Evolutionary conservation across 2,888 invertebrate genomes (phyloP).

Genomic region (Criorhina ranunculi): DNA sequence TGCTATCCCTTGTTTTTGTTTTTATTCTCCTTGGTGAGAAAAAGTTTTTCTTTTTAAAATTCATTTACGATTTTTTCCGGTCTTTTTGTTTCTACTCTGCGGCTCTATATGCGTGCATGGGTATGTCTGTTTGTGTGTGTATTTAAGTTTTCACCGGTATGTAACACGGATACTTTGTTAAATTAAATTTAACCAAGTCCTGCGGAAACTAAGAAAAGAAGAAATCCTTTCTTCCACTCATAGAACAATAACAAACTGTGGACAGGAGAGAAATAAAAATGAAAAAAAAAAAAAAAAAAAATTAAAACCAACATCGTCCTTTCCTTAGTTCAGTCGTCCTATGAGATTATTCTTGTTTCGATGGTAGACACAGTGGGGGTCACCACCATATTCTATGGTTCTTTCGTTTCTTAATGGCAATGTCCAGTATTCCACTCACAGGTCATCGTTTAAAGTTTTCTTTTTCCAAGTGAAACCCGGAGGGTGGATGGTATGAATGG

Average conservation of each 20-base stretch:
- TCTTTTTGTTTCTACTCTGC: constrained; percentile 42
- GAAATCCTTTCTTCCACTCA: constrained; percentile 53
- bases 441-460: constrained; percentile 70
- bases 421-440: constrained; percentile 72
- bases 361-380: constrained; percentile 38
- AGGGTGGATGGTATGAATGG: background rate
- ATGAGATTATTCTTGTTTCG: constrained; percentile 31
- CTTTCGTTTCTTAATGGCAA: constrained; percentile 47
- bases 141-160: constrained; percentile 54
- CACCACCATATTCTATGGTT: constrained; percentile 36
- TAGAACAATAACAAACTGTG: constrained; percentile 54
- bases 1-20: constrained; percentile 12
- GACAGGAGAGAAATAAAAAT: background rate
- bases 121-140: constrained; percentile 35
- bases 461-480: constrained; percentile 14
- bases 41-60: constrained; percentile 74
- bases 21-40: constrained; percentile 20
- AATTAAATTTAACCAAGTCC: constrained; percentile 75
- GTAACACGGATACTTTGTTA: constrained; percentile 67
- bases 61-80: constrained; percentile 53
- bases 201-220: constrained; percentile 52
- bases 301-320: constrained; percentile 7
- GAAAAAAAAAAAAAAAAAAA: constrained; percentile 19
- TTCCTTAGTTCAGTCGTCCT: constrained; percentile 15
- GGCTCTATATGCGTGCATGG: background rate